Conservation (phyloP, 2,888 invertebrate species). For the Diploptera punctata region DNA sequence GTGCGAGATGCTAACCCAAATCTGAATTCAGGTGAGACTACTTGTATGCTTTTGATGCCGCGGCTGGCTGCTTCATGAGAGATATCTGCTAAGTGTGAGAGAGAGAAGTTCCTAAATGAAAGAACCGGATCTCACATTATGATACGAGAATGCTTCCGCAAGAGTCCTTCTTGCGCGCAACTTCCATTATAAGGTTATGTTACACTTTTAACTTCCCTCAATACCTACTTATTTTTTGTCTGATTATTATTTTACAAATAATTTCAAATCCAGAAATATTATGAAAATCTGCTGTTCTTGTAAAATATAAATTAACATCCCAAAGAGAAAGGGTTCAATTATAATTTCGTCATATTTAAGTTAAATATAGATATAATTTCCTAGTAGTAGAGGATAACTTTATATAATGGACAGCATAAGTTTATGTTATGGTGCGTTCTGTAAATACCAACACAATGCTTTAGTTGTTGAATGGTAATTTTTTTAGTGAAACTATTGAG, state of each 20-base stretch:
- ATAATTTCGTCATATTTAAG: no score
- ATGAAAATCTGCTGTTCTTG: no score
- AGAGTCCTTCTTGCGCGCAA: neutral
- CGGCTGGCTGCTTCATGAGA: constrained; percentile 14
- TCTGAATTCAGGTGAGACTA: constrained; percentile 42
- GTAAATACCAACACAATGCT: neutral
- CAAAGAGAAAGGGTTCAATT: no score
- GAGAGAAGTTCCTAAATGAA: neutral
- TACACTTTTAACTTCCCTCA: constrained; percentile 23
- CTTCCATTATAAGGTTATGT: neutral
- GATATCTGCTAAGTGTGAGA: neutral
- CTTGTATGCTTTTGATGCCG: neutral
- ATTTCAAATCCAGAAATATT: no score
- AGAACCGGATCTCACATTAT: constrained; percentile 17
- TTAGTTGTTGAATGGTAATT: neutral
- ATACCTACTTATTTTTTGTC: constrained; percentile 24
- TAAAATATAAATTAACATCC: no score
- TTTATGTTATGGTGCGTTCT: neutral
- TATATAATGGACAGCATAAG: neutral
- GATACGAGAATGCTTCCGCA: constrained; percentile 2
- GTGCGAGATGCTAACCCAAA: constrained; percentile 29
- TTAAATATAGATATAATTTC: no score
- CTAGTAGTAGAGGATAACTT: neutral
- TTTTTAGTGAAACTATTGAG: neutral
- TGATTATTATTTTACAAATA: neutral